A percentile compares a stretch with the other conserved stretches of the same genome.
Evolutionary conservation across 2,797 vertebrate genomes (phyloP).

Genomic region (Eulemur albifrons): DNA sequence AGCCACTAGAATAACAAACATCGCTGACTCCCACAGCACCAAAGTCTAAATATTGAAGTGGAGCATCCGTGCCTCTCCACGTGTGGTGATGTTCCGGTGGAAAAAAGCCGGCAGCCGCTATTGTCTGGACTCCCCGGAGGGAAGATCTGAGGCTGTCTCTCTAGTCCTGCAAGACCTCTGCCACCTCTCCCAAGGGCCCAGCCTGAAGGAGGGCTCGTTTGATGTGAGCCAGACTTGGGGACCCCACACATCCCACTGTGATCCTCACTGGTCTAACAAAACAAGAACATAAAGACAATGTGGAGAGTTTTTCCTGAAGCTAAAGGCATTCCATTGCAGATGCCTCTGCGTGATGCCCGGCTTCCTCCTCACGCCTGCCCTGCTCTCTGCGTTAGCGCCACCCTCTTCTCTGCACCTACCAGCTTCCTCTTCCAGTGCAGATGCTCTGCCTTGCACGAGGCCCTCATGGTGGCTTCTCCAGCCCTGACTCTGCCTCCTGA

Average conservation of each 20-base stretch:
- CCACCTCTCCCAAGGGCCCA: neutral
- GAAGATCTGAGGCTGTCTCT: conserved; percentile 21
- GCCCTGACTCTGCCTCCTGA: neutral
- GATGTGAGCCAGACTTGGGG: conserved; percentile 32
- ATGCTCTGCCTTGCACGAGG: accelerated
- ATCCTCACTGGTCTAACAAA: conserved; percentile 19
- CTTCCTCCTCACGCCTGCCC: neutral
- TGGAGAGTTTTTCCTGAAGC: neutral
- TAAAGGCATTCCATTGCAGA: neutral
- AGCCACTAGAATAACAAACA: conserved; percentile 70
- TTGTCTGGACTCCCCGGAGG: conserved; percentile 37
- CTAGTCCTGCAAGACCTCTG: neutral
- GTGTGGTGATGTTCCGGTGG: neutral
- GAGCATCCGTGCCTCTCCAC: neutral
- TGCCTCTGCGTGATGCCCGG: neutral
- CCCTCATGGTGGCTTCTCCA: neutral
- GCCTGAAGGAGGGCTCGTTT: conserved; percentile 8
- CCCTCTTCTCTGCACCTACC: neutral
- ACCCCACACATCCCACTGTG: neutral
- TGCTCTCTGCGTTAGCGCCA: accelerated
- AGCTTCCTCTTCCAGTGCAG: neutral
- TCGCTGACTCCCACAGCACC: neutral
- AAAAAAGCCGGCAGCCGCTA: neutral
- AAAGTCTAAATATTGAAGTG: conserved; percentile 14
- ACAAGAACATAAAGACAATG: neutral